Evolutionary conservation across 2,888 invertebrate species (phyloP).

Genomic region (Drosophila kambysellisi): DNA sequence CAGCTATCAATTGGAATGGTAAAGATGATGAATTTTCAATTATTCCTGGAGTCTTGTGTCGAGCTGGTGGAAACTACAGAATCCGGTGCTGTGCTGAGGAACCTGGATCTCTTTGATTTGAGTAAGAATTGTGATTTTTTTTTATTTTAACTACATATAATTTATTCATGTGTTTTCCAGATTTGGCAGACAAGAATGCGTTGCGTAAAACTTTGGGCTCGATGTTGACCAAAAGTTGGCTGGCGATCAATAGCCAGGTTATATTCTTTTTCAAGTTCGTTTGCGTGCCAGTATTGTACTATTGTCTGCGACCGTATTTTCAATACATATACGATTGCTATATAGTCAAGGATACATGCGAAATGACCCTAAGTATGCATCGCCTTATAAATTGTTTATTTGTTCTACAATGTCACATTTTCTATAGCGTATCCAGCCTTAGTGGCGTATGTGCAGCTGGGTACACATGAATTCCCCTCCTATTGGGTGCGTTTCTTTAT

Average conservation of each 20-base stretch:
- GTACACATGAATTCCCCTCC: conserved; percentile 58
- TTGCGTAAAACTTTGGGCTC: conserved; percentile 42
- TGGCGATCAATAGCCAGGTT: conserved; percentile 60
- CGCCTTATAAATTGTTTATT: rapidly evolving
- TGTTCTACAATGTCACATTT: background rate
- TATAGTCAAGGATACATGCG: conserved; percentile 50
- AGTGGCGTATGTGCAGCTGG: conserved; percentile 55
- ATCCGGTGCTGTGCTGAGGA: conserved; percentile 42
- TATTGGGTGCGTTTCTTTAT: conserved; percentile 62
- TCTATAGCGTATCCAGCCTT: conserved; percentile 63
- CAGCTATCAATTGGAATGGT: conserved; percentile 66
- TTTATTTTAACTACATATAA: rapidly evolving
- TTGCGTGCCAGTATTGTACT: conserved; percentile 64
- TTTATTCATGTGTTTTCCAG: conserved; percentile 16
- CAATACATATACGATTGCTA: conserved; percentile 70
- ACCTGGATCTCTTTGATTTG: conserved; percentile 64
- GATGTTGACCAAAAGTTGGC: conserved; percentile 57
- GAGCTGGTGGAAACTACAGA: conserved; percentile 55
- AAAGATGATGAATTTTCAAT: conserved; percentile 59
- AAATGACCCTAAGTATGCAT: conserved; percentile 64
- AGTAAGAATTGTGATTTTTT: conserved; percentile 28
- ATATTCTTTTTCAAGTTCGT: conserved; percentile 71
- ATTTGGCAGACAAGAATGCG: conserved; percentile 35
- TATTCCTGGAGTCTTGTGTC: conserved; percentile 26
- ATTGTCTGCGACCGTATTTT: conserved; percentile 62